Evolutionary conservation across 1,140 invertebrate species (phyloP).

Genomic region (Sipha flava): DNA sequence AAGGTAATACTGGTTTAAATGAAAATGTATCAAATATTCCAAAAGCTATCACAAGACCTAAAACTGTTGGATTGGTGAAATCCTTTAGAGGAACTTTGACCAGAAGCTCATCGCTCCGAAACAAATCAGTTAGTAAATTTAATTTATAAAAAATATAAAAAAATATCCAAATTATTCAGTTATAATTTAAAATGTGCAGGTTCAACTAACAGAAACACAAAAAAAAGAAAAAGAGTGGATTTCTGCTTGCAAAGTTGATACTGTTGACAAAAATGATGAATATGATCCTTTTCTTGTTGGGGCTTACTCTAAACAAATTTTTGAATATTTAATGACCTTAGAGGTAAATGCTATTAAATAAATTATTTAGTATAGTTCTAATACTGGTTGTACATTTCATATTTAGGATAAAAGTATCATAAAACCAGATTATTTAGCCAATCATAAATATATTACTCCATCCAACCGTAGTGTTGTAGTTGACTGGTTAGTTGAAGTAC

Average conservation of each 20-base stretch:
- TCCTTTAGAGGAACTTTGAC: neutral
- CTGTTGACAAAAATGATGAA: constrained; percentile 67
- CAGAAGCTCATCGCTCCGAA: neutral
- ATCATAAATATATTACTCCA: constrained; percentile 55
- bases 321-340: constrained; percentile 61
- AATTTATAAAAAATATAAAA: neutral
- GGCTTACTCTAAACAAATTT: constrained; percentile 79
- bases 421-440: constrained; percentile 53
- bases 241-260: constrained; percentile 47
- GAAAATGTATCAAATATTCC: constrained; percentile 15
- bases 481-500: constrained; percentile 92
- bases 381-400: neutral
- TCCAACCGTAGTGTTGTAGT: constrained; percentile 82
- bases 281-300: constrained; percentile 69
- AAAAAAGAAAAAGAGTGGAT: constrained; percentile 39
- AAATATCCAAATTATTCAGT: neutral
- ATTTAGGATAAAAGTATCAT: constrained; percentile 52
- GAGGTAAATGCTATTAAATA: constrained; percentile 47
- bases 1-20: neutral
- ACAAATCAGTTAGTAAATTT: neutral
- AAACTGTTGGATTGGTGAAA: neutral
- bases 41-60: neutral
- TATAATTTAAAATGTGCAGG: neutral
- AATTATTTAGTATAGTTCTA: neutral
- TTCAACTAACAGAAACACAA: neutral